These are phyloP conservation scores for Lamellibrachia satsuma DNA, from an alignment of 2,888 invertebrate genomes.

Conservation along the genomic window DNA sequence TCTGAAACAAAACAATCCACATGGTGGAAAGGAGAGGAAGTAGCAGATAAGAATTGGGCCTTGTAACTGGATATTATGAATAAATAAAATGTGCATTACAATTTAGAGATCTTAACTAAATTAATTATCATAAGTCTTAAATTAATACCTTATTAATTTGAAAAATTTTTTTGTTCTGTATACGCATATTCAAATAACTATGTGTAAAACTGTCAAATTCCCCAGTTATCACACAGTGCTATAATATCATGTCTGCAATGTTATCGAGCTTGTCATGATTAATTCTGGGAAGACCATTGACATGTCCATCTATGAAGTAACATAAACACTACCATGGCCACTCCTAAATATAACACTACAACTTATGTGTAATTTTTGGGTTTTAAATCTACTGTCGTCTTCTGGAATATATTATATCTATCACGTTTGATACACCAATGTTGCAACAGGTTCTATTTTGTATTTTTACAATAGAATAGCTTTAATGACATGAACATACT, in stretches of 20 bases:
- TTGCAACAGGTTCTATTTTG: neutral
- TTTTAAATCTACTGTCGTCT: neutral
- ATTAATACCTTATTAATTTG: neutral
- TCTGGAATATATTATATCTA: neutral
- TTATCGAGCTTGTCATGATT: no score
- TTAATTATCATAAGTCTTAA: neutral
- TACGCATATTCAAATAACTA: no score
- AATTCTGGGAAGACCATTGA: no score
- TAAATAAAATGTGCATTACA: neutral
- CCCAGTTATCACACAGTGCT: no score
- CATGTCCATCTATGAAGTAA: no score
- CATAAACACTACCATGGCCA: neutral
- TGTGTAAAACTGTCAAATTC: no score
- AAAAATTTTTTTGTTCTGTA: neutral
- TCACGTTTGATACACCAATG: neutral
- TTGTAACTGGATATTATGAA: neutral
- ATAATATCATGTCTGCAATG: no score
- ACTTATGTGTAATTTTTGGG: neutral
- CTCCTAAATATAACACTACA: neutral
- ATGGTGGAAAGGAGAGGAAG: neutral
- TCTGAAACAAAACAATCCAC: constrained; percentile 67
- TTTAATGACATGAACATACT: neutral
- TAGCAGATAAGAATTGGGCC: neutral
- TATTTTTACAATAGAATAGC: no score
- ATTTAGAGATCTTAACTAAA: neutral